phyloP scores from a whole-genome alignment of 2,797 vertebrate genomes.

The Brachyrhaphis roseni region DNA sequence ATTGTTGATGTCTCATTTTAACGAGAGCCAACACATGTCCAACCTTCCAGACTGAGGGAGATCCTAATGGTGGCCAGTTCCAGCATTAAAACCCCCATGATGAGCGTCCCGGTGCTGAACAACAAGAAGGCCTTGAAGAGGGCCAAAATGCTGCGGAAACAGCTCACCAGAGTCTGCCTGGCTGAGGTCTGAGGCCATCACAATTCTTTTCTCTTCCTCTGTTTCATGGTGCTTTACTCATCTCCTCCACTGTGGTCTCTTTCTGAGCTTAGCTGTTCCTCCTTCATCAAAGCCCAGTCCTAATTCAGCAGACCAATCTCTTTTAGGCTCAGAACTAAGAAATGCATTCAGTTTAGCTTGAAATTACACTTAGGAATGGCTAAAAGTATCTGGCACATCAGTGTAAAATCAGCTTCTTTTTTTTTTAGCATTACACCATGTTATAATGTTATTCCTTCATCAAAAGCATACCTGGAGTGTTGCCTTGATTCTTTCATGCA shows the following conservation, averaged over 20 bases:
- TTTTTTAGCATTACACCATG: too few relatives aligned
- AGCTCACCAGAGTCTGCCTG: conserved; percentile 88
- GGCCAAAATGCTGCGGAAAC: conserved; percentile 87
- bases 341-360: not conserved
- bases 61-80: conserved; percentile 92
- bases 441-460: too few relatives aligned
- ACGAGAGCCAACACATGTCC: not conserved
- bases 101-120: conserved; percentile 91
- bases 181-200: conserved; percentile 80
- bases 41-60: conserved; percentile 86
- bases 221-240: not conserved
- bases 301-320: not conserved
- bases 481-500: too few relatives aligned
- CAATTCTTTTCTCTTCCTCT: not conserved
- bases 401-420: too few relatives aligned
- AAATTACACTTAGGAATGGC: not conserved
- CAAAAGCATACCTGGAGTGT: too few relatives aligned
- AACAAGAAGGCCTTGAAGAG: conserved; percentile 87
- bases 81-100: conserved; percentile 96
- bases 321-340: not conserved
- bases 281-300: not conserved
- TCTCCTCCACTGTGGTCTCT: not conserved
- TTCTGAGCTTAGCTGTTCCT: not conserved
- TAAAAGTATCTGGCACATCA: not conserved
- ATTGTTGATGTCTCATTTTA: not conserved